These are phyloP conservation scores for Trypoxylon attenuatum DNA, from an alignment of 2,888 invertebrate genomes.

Conservation along the genomic window DNA sequence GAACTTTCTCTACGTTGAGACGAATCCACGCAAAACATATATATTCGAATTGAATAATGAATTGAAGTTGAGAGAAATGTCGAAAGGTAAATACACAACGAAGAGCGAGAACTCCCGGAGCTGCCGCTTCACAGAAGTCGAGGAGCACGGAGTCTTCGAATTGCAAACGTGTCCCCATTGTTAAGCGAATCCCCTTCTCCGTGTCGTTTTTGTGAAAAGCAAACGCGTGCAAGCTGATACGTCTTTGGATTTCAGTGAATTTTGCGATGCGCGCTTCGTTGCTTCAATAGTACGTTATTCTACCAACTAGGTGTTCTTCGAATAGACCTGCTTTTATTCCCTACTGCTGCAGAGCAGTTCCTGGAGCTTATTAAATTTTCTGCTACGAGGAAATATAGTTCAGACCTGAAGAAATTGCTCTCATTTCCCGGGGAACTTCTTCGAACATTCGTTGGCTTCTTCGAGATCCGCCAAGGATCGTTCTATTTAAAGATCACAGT, in stretches of 20 bases:
- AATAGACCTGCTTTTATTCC: no score
- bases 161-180: conserved; percentile 1
- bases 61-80: not conserved
- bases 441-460: no score
- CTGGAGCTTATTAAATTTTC: not conserved
- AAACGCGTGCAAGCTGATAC: not conserved
- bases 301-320: no score
- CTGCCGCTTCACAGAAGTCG: not conserved
- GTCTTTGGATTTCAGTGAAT: not conserved
- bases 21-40: no score
- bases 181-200: not conserved
- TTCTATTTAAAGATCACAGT: no score
- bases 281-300: not conserved
- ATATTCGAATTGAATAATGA: not conserved
- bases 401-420: no score
- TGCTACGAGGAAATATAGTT: no score
- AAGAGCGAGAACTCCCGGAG: not conserved
- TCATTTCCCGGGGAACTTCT: no score
- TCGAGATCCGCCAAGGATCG: no score
- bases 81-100: not conserved
- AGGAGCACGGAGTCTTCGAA: not conserved
- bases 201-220: not conserved
- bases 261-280: not conserved
- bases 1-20: not conserved
- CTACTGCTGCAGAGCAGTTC: no score